phyloP scores from a whole-genome alignment of 2,113 vertebrate genomes.

The Tamias sibiricus region DNA sequence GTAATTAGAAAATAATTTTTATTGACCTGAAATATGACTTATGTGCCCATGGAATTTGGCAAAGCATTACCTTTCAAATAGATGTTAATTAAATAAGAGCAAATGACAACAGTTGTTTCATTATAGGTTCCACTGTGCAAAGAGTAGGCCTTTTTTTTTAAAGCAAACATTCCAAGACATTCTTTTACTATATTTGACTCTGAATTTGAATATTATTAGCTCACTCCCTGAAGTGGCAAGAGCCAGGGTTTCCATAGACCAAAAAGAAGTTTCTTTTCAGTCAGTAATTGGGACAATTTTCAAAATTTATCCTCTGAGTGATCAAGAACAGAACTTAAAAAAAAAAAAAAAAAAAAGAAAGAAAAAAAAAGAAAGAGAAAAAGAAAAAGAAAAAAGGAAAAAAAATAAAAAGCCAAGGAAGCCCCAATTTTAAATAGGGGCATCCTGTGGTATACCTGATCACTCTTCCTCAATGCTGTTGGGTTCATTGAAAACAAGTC shows the following conservation, averaged over 20 bases:
- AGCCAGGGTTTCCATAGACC: slow-evolving; percentile 5
- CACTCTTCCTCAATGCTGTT: background rate
- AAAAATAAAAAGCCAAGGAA: background rate
- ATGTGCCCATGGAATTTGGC: background rate
- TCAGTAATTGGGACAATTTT: background rate
- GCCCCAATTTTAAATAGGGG: background rate
- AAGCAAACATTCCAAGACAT: background rate
- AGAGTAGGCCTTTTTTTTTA: slow-evolving; percentile 31
- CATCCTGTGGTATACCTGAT: too few species aligned
- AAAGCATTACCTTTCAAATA: background rate
- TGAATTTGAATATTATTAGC: slow-evolving; percentile 1
- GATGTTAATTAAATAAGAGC: slow-evolving; percentile 48
- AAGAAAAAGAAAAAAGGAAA: background rate
- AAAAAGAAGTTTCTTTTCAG: slow-evolving; percentile 13
- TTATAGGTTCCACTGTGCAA: background rate
- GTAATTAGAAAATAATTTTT: slow-evolving; percentile 8
- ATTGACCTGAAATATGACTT: slow-evolving; percentile 20
- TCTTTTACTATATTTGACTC: background rate
- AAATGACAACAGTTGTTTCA: background rate
- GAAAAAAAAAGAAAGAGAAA: background rate
- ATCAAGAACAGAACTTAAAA: background rate
- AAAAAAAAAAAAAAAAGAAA: background rate
- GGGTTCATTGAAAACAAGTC: background rate
- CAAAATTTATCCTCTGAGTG: background rate
- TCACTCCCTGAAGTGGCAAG: background rate